These are phyloP conservation scores for Alviniconcha marisindica DNA, from an alignment of 1,140 invertebrate genomes.

Conservation along the genomic window DNA sequence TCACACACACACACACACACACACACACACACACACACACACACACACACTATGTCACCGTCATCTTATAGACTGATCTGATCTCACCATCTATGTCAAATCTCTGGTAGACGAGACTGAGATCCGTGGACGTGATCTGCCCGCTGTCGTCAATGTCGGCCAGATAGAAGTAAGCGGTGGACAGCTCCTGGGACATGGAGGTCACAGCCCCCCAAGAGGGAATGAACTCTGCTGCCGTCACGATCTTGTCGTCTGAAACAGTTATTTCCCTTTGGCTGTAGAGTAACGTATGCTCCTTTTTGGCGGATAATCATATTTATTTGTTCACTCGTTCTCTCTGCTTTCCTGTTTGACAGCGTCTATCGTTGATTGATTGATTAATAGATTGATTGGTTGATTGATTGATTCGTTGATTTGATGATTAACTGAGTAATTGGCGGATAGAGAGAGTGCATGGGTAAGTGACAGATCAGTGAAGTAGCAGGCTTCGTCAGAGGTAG, in stretches of 20 bases:
- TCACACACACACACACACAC: no score
- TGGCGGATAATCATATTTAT: no score
- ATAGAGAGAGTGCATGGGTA: no score
- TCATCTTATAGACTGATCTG: background rate
- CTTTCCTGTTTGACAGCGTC: no score
- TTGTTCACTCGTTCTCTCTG: no score
- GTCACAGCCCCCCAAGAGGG: constrained; percentile 56
- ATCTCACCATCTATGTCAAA: constrained; percentile 60
- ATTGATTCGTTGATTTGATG: no score
- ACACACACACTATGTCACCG: background rate
- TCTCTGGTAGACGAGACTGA: constrained; percentile 49
- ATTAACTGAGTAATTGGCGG: no score
- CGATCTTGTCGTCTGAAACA: constrained; percentile 54
- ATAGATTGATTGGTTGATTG: no score
- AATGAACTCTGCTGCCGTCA: constrained; percentile 58
- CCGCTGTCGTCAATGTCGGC: constrained; percentile 60
- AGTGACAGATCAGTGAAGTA: no score
- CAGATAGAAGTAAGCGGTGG: constrained; percentile 62
- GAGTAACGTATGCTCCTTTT: no score
- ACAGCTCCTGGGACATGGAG: constrained; percentile 52
- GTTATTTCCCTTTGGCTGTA: background rate
- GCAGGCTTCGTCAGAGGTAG: no score
- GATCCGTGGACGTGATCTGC: constrained; percentile 54
- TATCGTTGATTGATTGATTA: no score
- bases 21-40: background rate